These are phyloP conservation scores for Thermophis baileyi DNA, from an alignment of 2,113 vertebrate genomes.

Conservation along the genomic window DNA sequence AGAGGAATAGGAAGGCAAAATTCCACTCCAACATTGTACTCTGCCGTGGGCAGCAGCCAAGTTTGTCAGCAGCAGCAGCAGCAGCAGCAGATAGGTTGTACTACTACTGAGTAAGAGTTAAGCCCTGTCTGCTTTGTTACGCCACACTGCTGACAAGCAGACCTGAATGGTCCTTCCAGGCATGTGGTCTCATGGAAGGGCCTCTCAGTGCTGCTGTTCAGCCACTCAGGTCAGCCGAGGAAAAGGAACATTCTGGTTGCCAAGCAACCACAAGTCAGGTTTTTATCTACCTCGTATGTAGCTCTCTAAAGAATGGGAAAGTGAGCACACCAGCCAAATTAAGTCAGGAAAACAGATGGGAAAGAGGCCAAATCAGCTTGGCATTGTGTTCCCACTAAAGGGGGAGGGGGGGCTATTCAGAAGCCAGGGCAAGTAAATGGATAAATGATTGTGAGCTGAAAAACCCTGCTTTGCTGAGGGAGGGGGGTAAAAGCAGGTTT, in stretches of 20 bases:
- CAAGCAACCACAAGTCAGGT: conserved; percentile 16
- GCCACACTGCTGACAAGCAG: not conserved
- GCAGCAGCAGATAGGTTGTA: not conserved
- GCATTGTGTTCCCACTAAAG: not conserved
- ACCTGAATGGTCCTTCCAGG: not conserved
- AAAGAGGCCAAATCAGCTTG: not conserved
- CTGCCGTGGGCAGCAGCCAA: not conserved
- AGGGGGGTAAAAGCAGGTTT: not conserved
- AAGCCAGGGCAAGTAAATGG: not conserved
- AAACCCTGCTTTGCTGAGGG: not conserved
- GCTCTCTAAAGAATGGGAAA: not conserved
- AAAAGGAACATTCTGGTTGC: conserved; percentile 7
- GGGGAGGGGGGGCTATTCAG: not conserved
- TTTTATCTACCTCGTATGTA: conserved; percentile 11
- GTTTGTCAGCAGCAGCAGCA: not conserved
- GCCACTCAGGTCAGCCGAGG: not conserved
- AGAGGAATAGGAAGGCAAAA: not conserved
- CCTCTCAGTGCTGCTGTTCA: not conserved
- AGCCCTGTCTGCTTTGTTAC: not conserved
- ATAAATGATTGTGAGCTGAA: not conserved
- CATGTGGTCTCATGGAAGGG: not conserved
- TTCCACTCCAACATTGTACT: too few species aligned
- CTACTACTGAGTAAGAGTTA: not conserved
- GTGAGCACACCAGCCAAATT: not conserved
- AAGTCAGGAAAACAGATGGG: not conserved